Conservation (phyloP, 1,140 invertebrate species). For the Bombus vancouverensis region DNA sequence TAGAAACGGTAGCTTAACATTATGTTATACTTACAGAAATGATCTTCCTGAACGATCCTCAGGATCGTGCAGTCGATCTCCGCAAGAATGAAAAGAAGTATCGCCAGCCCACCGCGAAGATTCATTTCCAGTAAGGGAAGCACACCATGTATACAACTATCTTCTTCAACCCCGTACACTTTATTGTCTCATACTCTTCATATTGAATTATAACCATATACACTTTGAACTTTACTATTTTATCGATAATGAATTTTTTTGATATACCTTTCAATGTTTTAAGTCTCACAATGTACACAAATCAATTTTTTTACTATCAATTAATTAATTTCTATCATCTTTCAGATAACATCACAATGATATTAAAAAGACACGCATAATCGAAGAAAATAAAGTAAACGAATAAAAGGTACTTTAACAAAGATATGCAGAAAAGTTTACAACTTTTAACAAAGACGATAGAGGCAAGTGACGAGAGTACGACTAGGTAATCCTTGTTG, state of each 20-base stretch:
- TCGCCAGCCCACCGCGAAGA: conserved; percentile 65
- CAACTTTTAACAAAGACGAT: not conserved
- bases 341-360: not conserved
- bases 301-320: not conserved
- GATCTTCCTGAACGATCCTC: conserved; percentile 68
- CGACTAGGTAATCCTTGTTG: conserved; percentile 49
- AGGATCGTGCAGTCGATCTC: conserved; percentile 66
- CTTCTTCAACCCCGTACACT: not conserved
- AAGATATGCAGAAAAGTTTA: not conserved
- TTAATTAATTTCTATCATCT: conserved; percentile 4
- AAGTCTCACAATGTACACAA: not conserved
- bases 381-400: not conserved
- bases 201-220: not conserved
- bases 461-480: not conserved
- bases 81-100: conserved; percentile 67
- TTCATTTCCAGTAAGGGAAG: conserved; percentile 55
- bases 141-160: conserved; percentile 5
- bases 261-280: not conserved
- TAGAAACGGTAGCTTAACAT: not conserved
- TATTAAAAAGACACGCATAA: conserved; percentile 11
- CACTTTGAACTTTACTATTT: not conserved
- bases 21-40: conserved; percentile 68
- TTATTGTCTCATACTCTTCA: conserved; percentile 34
- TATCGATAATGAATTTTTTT: too few relatives aligned
- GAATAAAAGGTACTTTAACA: not conserved